Percentiles rank a stretch among this genome's conserved stretches.
phyloP scores from a whole-genome alignment of 1,140 invertebrate species.

The Aporrectodea caliginosa region DNA sequence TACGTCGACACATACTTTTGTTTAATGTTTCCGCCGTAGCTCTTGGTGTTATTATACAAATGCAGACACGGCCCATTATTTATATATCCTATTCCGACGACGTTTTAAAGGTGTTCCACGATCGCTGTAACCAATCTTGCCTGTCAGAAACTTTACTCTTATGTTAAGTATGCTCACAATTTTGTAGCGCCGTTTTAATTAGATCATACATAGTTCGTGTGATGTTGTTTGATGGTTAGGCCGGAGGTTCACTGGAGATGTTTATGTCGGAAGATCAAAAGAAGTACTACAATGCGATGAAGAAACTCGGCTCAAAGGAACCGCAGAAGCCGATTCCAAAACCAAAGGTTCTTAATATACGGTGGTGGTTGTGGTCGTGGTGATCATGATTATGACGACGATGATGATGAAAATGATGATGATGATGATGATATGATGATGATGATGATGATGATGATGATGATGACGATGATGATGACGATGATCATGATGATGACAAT shows the following conservation, averaged over 20 bases:
- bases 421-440: neutral
- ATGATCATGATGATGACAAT: neutral
- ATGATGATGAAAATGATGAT: neutral
- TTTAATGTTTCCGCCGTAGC: too few species aligned
- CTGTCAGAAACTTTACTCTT: neutral
- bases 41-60: too few species aligned
- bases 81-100: too few species aligned
- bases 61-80: too few species aligned
- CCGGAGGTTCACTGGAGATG: slow-evolving; percentile 95
- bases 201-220: neutral
- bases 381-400: too few species aligned
- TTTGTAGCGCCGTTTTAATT: neutral
- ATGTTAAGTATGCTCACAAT: neutral
- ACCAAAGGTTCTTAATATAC: too few species aligned
- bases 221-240: slow-evolving; percentile 58
- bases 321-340: slow-evolving; percentile 95
- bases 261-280: slow-evolving; percentile 99
- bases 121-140: too few species aligned
- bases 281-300: slow-evolving; percentile 99
- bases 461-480: neutral
- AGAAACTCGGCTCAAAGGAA: slow-evolving; percentile 97
- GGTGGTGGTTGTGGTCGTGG: too few species aligned
- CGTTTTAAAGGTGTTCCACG: too few species aligned
- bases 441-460: neutral
- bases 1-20: too few species aligned